Evolutionary conservation across 2,888 invertebrate species (phyloP).

Genomic region (Parnassius glacialis): DNA sequence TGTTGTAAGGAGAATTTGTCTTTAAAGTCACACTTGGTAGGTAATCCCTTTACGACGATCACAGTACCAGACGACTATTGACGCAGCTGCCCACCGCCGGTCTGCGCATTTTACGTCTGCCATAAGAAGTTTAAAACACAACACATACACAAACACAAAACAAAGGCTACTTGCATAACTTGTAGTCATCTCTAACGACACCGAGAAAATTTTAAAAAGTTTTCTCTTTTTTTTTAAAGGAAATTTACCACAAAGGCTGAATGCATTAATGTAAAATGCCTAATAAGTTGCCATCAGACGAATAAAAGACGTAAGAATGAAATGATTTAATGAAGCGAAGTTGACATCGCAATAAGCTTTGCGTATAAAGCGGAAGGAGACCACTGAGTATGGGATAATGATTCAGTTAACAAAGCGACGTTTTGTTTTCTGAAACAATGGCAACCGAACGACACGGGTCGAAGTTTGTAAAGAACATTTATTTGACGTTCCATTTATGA

Average conservation of each 20-base stretch:
- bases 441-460: constrained; percentile 23
- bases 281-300: constrained; percentile 24
- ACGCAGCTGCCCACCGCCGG: no score
- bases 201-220: no score
- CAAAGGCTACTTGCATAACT: no score
- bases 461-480: constrained; percentile 25
- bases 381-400: constrained; percentile 19
- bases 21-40: no score
- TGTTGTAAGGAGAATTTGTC: no score
- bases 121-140: no score
- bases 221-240: no score
- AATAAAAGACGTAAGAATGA: constrained; percentile 21
- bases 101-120: no score
- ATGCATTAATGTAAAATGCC: constrained; percentile 14
- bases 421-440: constrained; percentile 24
- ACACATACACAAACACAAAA: no score
- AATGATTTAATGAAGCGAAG: constrained; percentile 21
- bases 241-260: constrained; percentile 6
- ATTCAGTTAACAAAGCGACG: constrained; percentile 27
- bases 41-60: no score
- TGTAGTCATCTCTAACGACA: no score
- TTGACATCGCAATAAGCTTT: constrained; percentile 12
- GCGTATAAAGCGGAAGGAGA: constrained; percentile 7
- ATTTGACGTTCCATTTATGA: neutral
- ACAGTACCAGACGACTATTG: no score